Conservation (phyloP, 35 echinoderm and acorn worm genomes). For the Lytechinus pictus region DNA sequence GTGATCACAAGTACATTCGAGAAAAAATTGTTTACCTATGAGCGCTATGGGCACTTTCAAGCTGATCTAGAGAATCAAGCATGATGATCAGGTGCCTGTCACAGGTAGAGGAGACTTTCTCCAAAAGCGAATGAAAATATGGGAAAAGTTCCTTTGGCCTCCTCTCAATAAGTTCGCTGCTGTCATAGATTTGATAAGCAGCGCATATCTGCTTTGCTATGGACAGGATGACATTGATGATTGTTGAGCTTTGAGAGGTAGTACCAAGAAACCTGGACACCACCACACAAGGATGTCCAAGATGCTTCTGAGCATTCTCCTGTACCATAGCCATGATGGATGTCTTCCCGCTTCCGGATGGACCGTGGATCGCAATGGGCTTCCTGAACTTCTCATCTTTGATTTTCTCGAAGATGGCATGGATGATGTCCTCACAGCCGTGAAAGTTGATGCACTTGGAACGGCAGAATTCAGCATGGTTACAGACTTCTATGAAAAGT, state of each 20-base stretch:
- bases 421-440: conserved; percentile 80
- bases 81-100: conserved; percentile 77
- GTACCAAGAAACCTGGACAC: conserved; percentile 89
- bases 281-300: conserved; percentile 52
- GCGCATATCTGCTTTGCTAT: conserved; percentile 76
- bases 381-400: conserved; percentile 45
- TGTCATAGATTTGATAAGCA: conserved; percentile 61
- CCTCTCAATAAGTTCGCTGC: conserved; percentile 51
- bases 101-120: conserved; percentile 68
- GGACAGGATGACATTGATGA: conserved; percentile 74
- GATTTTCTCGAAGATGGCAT: conserved; percentile 63
- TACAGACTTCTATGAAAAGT: conserved; percentile 72
- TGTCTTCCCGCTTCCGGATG: conserved; percentile 92
- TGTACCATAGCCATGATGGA: conserved; percentile 94
- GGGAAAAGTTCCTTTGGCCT: conserved; percentile 79
- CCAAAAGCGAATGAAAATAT: conserved; percentile 72
- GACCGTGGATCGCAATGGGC: conserved; percentile 72
- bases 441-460: conserved; percentile 80
- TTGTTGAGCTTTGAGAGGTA: conserved; percentile 81
- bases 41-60: conserved; percentile 73
- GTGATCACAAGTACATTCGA: neutral
- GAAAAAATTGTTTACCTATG: conserved; percentile 61
- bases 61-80: conserved; percentile 91
- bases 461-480: conserved; percentile 91
- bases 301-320: conserved; percentile 59